A percentile compares a stretch with the other conserved stretches of the same genome.
Conservation (phyloP, 2,797 vertebrate genomes). For the Chelmon rostratus region DNA sequence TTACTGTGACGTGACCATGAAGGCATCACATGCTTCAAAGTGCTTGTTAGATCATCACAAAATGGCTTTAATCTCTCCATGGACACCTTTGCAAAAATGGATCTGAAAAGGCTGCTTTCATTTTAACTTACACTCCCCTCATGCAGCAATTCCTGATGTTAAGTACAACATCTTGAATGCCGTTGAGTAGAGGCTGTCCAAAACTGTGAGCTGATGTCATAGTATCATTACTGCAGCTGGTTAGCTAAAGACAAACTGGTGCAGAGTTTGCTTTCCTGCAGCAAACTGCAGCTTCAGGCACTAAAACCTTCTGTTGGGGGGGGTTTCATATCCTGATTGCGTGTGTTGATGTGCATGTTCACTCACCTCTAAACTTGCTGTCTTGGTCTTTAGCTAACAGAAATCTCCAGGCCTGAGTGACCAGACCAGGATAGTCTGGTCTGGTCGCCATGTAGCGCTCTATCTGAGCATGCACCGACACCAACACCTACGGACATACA, state of each 20-base stretch:
- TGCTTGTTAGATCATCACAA: not conserved
- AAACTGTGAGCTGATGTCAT: too few relatives aligned
- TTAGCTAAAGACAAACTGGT: not conserved
- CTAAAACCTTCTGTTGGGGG: not conserved
- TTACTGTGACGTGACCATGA: not conserved
- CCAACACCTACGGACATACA: conserved; percentile 82
- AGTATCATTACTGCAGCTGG: not conserved
- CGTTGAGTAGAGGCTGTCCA: too few relatives aligned
- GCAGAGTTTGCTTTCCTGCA: not conserved
- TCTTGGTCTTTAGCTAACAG: conserved; percentile 89
- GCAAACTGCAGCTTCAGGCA: not conserved
- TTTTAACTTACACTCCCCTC: too few relatives aligned
- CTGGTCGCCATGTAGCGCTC: conserved; percentile 88
- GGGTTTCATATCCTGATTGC: not conserved
- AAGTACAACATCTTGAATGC: too few relatives aligned
- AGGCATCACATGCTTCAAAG: not conserved
- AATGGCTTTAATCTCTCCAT: not conserved
- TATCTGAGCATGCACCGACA: conserved; percentile 92
- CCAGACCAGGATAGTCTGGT: conserved; percentile 89
- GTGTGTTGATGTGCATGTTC: not conserved
- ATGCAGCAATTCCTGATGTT: too few relatives aligned
- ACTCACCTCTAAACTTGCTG: conserved; percentile 79
- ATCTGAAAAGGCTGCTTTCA: too few relatives aligned
- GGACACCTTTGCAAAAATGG: not conserved
- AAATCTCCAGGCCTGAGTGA: conserved; percentile 92